Base-by-base conservation (phyloP, 2,113 vertebrate genomes). In the Dissostichus mawsoni region DNA sequence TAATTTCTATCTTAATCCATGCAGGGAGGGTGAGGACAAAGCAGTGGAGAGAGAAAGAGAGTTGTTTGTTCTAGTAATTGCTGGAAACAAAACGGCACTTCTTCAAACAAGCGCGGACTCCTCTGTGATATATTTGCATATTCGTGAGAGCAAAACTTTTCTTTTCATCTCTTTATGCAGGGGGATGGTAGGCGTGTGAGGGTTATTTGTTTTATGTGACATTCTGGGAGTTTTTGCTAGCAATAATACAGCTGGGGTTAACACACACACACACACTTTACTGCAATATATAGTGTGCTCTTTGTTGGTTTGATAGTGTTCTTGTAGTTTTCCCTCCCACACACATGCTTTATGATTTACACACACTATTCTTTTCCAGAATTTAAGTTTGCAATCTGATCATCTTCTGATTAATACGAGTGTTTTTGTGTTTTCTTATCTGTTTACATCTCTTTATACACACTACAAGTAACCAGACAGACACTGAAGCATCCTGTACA, bases 51-150 rank as follows among this genome's bases (percentile, higher is more conserved):
- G 74, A 81, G 57, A 12, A 10, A 58, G 17, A 56, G 81, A 86
- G 90, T 92, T 94, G 91, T 95, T 95, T 95, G 92, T 90, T 81
- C 93, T 94, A 91, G 94, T 95, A 95, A 95, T 95, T 94, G 93
- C 89, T 76, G 66, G 79, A 94, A 92, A 94, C 92, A 94, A 95
- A 93, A 88, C 90, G 77, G 82, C 84, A 81, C 84, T 91, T 94
- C 93, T 94, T 92, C 91, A 95, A 95, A 94, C 90, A 94, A 88
- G 83, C 75, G 17, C 64, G 66, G 76, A 92, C 81, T 93, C 83
- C 89, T 92, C 79, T 85, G 87, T 92, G 88, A 90, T 87, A 74
- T 80, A 92, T 93, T 92, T 95, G 89, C 94, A 95, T 95, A 94
- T 94, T 95, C 90, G 94, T 93, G 83, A 88, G 81, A 74, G 65